phyloP scores from a whole-genome alignment of 2,113 vertebrate genomes.

The Rallus limicola region DNA sequence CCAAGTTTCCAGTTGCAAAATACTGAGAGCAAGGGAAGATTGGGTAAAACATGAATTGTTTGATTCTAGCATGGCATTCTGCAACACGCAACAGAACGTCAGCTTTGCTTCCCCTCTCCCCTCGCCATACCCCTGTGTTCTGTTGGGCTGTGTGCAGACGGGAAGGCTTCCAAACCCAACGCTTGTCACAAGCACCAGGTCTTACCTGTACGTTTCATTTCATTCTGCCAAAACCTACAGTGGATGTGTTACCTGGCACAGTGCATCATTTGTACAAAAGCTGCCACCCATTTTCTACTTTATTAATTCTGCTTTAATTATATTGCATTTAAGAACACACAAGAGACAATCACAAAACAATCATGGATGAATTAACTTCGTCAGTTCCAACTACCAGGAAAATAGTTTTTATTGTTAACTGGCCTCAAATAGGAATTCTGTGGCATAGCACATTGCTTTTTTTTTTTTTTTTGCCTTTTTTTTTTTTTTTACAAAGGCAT shows the following conservation, averaged over 20 bases:
- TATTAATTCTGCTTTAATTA: conserved; percentile 55
- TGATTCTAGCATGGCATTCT: background rate
- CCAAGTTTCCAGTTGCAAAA: background rate
- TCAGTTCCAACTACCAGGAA: conserved; percentile 1
- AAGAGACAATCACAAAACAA: background rate
- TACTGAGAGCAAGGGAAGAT: background rate
- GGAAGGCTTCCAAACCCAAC: background rate
- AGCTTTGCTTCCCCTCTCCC: background rate
- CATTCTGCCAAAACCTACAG: background rate
- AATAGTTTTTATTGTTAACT: conserved; percentile 36
- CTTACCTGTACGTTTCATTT: background rate
- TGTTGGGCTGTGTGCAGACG: background rate
- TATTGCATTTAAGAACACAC: conserved; percentile 43
- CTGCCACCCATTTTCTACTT: background rate
- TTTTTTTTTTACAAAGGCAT: conserved; percentile 10
- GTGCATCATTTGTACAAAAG: background rate
- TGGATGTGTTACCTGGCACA: background rate
- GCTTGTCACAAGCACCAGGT: background rate
- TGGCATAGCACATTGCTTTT: background rate
- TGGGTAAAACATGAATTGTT: background rate
- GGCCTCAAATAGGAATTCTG: conserved; percentile 30
- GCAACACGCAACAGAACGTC: background rate
- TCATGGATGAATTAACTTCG: conserved; percentile 33
- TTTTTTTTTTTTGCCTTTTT: background rate
- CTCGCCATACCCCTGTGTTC: background rate